These are phyloP conservation scores for Terebella lapidaria DNA, from an alignment of 2,888 invertebrate species.

Conservation along the genomic window DNA sequence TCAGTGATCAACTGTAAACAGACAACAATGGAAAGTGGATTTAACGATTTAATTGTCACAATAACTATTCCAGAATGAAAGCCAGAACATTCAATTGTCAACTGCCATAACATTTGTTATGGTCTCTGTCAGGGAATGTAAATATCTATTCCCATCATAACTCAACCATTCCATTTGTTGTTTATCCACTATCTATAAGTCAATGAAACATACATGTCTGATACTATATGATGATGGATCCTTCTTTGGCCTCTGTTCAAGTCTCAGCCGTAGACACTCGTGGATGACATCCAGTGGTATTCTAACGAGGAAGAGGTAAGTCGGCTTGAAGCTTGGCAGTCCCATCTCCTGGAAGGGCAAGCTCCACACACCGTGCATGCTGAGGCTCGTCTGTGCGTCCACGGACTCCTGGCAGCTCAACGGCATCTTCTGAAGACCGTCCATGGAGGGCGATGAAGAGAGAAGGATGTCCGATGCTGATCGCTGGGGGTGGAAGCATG, in stretches of 20 bases:
- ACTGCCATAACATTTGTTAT: background rate
- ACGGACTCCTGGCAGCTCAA: background rate
- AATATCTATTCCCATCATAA: background rate
- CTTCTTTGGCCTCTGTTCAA: constrained; percentile 60
- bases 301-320: constrained; percentile 79
- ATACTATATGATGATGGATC: constrained; percentile 77
- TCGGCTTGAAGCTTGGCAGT: constrained; percentile 76
- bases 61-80: background rate
- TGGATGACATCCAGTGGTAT: constrained; percentile 87
- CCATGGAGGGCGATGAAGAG: constrained; percentile 2
- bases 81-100: background rate
- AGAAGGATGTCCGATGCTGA: background rate
- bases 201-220: background rate
- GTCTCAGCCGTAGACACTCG: constrained; percentile 78
- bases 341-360: constrained; percentile 60
- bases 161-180: no score
- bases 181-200: no score
- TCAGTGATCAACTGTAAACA: constrained; percentile 72
- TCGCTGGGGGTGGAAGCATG: background rate
- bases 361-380: constrained; percentile 10
- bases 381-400: background rate
- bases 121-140: background rate
- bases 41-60: no score
- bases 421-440: background rate
- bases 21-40: background rate